phyloP scores from a whole-genome alignment of 2,888 invertebrate species.

The Tanypteryx hageni region DNA sequence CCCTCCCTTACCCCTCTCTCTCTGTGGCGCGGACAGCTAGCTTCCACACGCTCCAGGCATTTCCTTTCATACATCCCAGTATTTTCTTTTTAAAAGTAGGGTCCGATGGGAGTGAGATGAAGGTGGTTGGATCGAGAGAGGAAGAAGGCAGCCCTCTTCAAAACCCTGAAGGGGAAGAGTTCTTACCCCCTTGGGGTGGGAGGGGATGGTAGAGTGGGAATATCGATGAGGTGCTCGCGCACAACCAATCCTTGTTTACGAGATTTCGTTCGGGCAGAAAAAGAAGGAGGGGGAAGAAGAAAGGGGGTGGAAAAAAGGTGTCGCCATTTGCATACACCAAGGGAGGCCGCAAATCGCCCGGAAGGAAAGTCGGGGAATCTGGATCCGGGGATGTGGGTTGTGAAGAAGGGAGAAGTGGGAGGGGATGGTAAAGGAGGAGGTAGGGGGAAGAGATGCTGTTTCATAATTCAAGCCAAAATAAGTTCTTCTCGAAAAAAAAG shows the following conservation, averaged over 20 bases:
- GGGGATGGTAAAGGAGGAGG: neutral
- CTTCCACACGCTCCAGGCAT: no score
- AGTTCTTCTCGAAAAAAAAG: conserved; percentile 33
- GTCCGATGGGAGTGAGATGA: no score
- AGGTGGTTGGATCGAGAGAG: no score
- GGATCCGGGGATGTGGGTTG: neutral
- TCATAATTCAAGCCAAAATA: conserved; percentile 59
- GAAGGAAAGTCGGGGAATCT: neutral
- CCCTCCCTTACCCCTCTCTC: neutral
- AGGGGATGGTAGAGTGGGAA: neutral
- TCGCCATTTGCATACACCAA: conserved; percentile 55
- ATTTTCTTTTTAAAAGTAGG: no score
- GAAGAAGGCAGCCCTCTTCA: no score
- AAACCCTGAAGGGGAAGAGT: neutral
- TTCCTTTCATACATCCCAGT: no score
- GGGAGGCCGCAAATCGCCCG: conserved; percentile 63
- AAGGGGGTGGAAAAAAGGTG: conserved; percentile 42
- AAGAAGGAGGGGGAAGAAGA: neutral
- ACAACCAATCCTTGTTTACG: conserved; percentile 51
- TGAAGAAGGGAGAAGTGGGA: neutral
- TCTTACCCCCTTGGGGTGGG: neutral
- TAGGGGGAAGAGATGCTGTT: neutral
- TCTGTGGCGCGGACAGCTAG: no score
- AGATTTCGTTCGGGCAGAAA: conserved; percentile 27
- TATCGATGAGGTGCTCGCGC: conserved; percentile 61